A percentile compares a stretch with the other conserved stretches of the same genome.
Evolutionary conservation across 2,797 vertebrate genomes (phyloP).

Genomic region (Hemitrygon akajei): DNA sequence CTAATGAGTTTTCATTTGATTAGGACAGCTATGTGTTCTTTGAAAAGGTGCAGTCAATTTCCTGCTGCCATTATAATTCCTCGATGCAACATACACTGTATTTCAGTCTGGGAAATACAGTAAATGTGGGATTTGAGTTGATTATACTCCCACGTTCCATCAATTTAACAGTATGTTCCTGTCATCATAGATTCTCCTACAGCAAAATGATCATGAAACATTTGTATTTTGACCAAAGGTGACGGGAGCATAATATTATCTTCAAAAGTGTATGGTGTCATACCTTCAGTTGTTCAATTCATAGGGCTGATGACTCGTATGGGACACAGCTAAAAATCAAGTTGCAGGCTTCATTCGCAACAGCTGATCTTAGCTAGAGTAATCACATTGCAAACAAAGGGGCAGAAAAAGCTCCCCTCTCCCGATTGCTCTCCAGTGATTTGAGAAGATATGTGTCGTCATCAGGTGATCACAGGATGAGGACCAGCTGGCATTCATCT

Average conservation of each 20-base stretch:
- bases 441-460: neutral
- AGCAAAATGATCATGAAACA: neutral
- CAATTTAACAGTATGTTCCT: neutral
- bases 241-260: neutral
- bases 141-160: constrained; percentile 4
- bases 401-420: neutral
- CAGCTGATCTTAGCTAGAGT: neutral
- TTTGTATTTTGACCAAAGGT: neutral
- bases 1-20: neutral
- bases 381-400: neutral
- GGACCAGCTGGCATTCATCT: neutral
- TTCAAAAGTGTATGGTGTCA: neutral
- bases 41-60: neutral
- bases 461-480: neutral
- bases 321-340: too few relatives aligned
- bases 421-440: neutral
- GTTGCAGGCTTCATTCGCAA: neutral
- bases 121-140: neutral
- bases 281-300: neutral
- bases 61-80: neutral
- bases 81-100: neutral
- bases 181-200: constrained; percentile 9
- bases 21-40: neutral
- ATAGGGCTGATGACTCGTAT: neutral
- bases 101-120: neutral